phyloP scores from a whole-genome alignment of 2,797 vertebrate species.

The Taeniopygia guttata region DNA sequence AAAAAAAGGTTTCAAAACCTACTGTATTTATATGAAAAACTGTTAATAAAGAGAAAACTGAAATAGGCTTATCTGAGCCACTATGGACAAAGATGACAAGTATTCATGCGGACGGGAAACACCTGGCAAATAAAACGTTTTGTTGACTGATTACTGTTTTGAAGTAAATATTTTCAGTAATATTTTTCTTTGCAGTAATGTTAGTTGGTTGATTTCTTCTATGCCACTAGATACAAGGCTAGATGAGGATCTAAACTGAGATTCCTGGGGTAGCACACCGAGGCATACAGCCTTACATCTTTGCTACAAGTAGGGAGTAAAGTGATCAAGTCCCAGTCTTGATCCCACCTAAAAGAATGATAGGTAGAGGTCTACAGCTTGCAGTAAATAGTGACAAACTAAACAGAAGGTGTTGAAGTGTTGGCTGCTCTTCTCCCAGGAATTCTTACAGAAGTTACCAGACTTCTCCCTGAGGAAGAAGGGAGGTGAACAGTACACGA shows the following conservation, averaged over 20 bases:
- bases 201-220: neutral
- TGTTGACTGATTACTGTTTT: neutral
- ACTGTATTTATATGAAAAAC: neutral
- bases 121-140: neutral
- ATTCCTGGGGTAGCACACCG: accelerated
- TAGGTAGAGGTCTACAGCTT: neutral
- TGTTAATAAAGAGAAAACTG: neutral
- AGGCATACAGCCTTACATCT: neutral
- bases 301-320: neutral
- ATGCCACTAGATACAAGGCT: neutral
- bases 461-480: neutral
- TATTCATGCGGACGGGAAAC: neutral
- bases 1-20: neutral
- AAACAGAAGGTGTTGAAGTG: neutral
- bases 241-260: neutral
- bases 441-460: neutral
- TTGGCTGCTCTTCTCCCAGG: neutral
- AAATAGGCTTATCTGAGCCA: neutral
- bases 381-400: neutral
- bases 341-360: neutral
- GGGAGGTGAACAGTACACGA: neutral
- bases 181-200: neutral
- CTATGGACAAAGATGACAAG: neutral
- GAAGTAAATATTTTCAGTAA: neutral
- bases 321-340: neutral